Evolutionary conservation across 2,888 invertebrate species (phyloP).

Genomic region (Melangyna quadrimaculata): DNA sequence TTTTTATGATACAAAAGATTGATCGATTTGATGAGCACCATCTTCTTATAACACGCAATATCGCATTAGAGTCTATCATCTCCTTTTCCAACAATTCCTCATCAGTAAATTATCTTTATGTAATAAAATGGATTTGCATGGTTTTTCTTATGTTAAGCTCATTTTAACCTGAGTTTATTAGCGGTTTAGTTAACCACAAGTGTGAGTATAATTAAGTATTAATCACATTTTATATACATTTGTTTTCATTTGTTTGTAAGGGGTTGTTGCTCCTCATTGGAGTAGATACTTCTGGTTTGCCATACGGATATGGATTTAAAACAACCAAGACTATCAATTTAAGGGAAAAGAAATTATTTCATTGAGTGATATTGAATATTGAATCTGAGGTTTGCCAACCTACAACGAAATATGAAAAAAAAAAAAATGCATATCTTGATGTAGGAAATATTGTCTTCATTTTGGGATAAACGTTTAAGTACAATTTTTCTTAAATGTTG

Average conservation of each 20-base stretch:
- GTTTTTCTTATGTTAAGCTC: not conserved
- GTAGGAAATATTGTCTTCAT: no score
- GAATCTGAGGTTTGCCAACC: not conserved
- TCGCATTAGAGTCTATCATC: conserved; percentile 25
- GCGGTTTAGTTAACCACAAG: conserved; percentile 15
- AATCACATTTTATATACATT: not conserved
- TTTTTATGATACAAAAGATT: not conserved
- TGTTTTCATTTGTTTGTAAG: not conserved
- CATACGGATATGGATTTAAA: not conserved
- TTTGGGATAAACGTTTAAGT: no score
- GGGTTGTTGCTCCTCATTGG: not conserved
- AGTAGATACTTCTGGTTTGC: not conserved
- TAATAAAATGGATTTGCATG: not conserved
- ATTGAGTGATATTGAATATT: not conserved
- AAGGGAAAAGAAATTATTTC: not conserved
- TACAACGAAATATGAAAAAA: not conserved
- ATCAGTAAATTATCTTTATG: conserved; percentile 7
- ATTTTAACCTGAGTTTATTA: not conserved
- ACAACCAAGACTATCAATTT: conserved; percentile 8
- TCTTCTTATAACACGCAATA: not conserved
- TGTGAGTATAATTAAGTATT: not conserved
- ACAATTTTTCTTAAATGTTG: no score
- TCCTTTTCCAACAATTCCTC: not conserved
- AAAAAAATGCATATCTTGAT: no score
- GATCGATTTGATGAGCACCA: conserved; percentile 18